Evolutionary conservation across 2,797 vertebrate species (phyloP), one percentile per base, ranked within the genome.

Genomic region (Delichon dasypus): DNA sequence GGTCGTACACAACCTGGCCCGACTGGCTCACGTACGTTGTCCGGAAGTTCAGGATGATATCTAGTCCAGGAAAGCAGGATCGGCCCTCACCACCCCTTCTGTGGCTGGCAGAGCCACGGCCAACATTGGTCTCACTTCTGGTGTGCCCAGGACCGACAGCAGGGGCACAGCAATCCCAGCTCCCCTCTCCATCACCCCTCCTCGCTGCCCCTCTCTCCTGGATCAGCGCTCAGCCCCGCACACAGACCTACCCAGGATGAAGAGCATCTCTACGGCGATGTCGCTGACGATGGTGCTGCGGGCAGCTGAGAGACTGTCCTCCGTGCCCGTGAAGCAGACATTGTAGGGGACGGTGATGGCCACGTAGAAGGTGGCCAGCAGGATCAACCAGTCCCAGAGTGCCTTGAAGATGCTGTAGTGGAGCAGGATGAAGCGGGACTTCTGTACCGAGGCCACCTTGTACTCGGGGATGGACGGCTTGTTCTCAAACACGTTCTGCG

Each of bases 381-480:
- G 98, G 95, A 99, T 99, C 27, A 99, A 94, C 98, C 99, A 99
- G 84, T 99, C 99, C 99, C 99, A 99, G 91, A 99, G 75, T 2
- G 99, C 99, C 97, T 99, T 99, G 97, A 98, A 99, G 97, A 99
- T 85, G 97, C 99, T 99, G 97, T 99, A 99, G 98, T 99, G 99
- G 44, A 99, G 98, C 92, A 99, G 98, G 97, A 99, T 99, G 97
- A 99, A 99, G 77, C 98, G 98, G 8, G 99, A 99, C 96, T 99
- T 99, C 98, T 99, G 98, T 66, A 99, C 98, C 2, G 98, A 98
- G 13, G 99, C 99, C 90, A 99, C 99, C 95, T 99, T 99, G 98
- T 99, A 99, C 97, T 99, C 99, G 0, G 99, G 99, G 51, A 99
- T 85, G 64, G 98, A 98, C 0, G 98, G 98, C 75, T 98, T 99